phyloP scores from a whole-genome alignment of 64 coral and sea anemone genomes.

The Montipora sp. region DNA sequence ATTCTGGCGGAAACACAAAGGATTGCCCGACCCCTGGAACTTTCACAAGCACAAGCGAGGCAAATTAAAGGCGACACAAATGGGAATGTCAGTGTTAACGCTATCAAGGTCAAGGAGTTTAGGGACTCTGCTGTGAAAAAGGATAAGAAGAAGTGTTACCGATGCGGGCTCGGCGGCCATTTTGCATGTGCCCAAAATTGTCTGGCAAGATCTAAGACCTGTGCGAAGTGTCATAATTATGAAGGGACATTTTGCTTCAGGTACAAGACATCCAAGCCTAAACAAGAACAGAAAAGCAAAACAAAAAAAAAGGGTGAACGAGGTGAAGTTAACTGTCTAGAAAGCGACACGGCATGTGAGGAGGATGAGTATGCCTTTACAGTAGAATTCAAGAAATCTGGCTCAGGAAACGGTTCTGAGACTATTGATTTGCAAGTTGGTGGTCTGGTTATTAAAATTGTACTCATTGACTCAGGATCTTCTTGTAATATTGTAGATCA shows the following conservation, averaged over 20 bases:
- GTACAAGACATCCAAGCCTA: not conserved
- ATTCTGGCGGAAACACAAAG: not conserved
- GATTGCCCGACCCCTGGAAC: not conserved
- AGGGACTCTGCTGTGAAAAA: not conserved
- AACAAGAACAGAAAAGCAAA: not conserved
- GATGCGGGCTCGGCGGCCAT: constrained; percentile 2
- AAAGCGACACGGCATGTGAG: not conserved
- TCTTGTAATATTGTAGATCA: constrained; percentile 62
- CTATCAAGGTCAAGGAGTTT: not conserved
- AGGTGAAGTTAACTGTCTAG: constrained; percentile 10
- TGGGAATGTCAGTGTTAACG: constrained; percentile 2
- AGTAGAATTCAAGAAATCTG: not conserved
- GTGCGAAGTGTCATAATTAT: constrained; percentile 12
- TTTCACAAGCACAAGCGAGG: not conserved
- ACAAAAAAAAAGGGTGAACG: not conserved
- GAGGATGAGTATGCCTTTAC: constrained; percentile 64
- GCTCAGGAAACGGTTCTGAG: not conserved
- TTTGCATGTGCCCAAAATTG: constrained; percentile 11
- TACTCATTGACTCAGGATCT: constrained; percentile 75
- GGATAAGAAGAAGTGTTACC: constrained; percentile 20
- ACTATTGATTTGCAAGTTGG: constrained; percentile 8
- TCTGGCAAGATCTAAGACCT: constrained; percentile 27
- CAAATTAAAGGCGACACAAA: not conserved
- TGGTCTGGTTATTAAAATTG: constrained; percentile 20
- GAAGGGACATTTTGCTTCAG: constrained; percentile 28